phyloP scores from a whole-genome alignment of 37 sponge, comb jelly and placozoan species.

The Spongilla lacustris region DNA sequence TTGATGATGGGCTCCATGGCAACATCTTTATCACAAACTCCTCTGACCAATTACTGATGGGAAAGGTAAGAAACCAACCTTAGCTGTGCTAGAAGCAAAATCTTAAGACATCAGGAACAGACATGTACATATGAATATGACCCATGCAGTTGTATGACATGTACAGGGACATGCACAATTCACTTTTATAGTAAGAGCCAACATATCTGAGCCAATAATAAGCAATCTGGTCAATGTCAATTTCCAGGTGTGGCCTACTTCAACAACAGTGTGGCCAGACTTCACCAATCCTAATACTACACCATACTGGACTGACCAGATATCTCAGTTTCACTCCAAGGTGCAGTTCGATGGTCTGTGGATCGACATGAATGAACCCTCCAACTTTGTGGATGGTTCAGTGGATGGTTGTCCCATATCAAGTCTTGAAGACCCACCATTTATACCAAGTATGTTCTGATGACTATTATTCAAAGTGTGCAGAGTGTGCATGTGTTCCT shows the following conservation, averaged over 20 bases:
- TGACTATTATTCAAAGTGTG: too few species aligned
- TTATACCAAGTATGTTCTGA: constrained; percentile 36
- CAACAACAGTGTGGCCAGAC: constrained; percentile 67
- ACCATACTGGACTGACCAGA: constrained; percentile 52
- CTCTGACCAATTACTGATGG: constrained; percentile 52
- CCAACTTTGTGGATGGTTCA: constrained; percentile 78
- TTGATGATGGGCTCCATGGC: constrained; percentile 51
- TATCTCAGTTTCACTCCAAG: constrained; percentile 37
- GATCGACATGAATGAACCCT: constrained; percentile 94
- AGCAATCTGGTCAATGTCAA: too few species aligned
- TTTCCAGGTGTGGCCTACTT: constrained; percentile 80
- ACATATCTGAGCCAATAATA: too few species aligned
- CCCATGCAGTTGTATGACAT: too few species aligned
- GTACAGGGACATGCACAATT: too few species aligned
- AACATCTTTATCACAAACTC: constrained; percentile 70
- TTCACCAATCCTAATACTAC: constrained; percentile 50
- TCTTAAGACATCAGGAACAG: too few species aligned
- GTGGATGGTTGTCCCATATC: constrained; percentile 66
- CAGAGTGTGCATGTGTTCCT: too few species aligned
- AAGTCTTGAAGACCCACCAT: constrained; percentile 63
- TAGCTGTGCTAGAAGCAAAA: too few species aligned
- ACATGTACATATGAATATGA: too few species aligned
- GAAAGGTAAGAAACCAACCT: constrained; percentile 31
- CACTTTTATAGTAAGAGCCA: too few species aligned
- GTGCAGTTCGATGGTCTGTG: constrained; percentile 84